phyloP scores from a whole-genome alignment of 2,888 invertebrate genomes.

The Brachyptera risi region DNA sequence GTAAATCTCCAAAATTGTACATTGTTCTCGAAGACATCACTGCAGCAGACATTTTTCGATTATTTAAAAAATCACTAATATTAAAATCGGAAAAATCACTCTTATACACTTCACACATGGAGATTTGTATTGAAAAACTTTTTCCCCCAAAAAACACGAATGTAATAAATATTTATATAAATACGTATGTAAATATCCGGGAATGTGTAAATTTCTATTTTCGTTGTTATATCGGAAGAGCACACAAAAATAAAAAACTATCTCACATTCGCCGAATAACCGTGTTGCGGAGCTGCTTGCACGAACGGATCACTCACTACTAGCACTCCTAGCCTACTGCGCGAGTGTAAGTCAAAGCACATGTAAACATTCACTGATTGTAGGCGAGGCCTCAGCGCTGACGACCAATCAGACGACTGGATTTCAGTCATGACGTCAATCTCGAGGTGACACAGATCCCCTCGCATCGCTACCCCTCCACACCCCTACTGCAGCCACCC shows the following conservation, averaged over 20 bases:
- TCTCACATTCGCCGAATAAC: no score
- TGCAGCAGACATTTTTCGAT: slow-evolving; percentile 63
- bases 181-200: background rate
- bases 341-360: background rate
- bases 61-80: slow-evolving; percentile 21
- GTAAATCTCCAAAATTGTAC: slow-evolving; percentile 71
- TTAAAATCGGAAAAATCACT: slow-evolving; percentile 21
- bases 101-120: slow-evolving; percentile 11
- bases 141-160: background rate
- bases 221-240: background rate
- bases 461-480: background rate
- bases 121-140: background rate
- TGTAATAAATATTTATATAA: background rate
- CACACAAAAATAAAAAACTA: background rate
- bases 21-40: slow-evolving; percentile 68
- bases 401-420: background rate
- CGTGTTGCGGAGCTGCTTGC: no score
- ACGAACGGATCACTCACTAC: no score
- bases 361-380: slow-evolving; percentile 5
- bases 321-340: slow-evolving; percentile 17
- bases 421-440: background rate
- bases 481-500: background rate
- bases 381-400: background rate
- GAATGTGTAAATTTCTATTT: slow-evolving; percentile 13
- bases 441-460: slow-evolving; percentile 10